These are phyloP conservation scores for Piprites chloris DNA, from an alignment of 2,113 vertebrate genomes.

Conservation along the genomic window DNA sequence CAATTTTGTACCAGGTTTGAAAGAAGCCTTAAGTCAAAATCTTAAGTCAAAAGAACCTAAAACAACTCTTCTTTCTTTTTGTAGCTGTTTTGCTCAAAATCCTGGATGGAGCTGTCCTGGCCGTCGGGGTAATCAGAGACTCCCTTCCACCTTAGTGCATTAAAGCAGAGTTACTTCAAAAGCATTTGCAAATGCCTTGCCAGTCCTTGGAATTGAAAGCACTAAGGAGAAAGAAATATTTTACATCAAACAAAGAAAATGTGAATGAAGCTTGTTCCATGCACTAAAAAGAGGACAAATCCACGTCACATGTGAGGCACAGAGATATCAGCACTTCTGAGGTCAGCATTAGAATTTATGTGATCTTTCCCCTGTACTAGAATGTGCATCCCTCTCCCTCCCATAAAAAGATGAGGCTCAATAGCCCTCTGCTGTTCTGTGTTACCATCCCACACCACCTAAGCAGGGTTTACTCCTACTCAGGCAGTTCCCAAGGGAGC, in stretches of 20 bases:
- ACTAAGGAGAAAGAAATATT: neutral
- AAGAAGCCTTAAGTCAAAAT: neutral
- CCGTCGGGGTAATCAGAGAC: neutral
- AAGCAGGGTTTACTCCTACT: neutral
- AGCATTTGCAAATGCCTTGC: neutral
- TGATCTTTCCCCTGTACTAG: neutral
- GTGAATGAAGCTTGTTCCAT: neutral
- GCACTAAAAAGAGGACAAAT: neutral
- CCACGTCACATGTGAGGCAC: neutral
- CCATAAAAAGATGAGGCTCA: rapidly evolving
- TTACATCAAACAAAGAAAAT: neutral
- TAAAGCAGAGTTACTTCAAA: neutral
- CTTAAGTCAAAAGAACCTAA: neutral
- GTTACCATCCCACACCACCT: neutral
- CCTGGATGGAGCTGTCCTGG: neutral
- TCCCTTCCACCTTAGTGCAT: neutral
- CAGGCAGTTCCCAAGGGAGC: neutral
- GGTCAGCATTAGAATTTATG: neutral
- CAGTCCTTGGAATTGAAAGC: neutral
- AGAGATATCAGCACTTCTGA: neutral
- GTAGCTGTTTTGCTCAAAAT: neutral
- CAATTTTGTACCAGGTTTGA: neutral
- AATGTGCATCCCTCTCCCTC: neutral
- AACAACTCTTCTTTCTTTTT: rapidly evolving
- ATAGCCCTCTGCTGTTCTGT: neutral